Conservation (phyloP, 2,888 invertebrate genomes). For the Sepioteuthis lessoniana region DNA sequence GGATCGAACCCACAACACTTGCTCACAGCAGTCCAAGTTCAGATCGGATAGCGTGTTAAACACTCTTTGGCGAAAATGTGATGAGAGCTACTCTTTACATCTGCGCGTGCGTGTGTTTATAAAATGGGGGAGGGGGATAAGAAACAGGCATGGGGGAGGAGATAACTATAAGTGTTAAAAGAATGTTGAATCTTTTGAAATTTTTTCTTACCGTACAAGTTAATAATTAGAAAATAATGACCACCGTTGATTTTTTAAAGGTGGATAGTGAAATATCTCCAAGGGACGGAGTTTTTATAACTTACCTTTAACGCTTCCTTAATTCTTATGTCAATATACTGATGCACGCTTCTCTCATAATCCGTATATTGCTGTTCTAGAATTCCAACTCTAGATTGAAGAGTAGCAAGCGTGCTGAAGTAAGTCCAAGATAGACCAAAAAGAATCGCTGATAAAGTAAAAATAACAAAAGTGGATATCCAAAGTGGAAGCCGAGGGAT, state of each 20-base stretch:
- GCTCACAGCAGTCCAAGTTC: too few species aligned
- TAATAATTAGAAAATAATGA: too few species aligned
- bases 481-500: not conserved
- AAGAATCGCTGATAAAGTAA: not conserved
- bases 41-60: too few species aligned
- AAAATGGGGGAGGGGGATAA: too few species aligned
- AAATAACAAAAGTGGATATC: constrained; percentile 35
- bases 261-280: not conserved
- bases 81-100: too few species aligned
- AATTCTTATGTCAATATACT: not conserved
- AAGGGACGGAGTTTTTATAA: not conserved
- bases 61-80: too few species aligned
- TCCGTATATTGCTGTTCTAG: constrained; percentile 42
- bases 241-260: not conserved
- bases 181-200: too few species aligned
- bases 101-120: too few species aligned
- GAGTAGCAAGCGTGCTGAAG: constrained; percentile 40
- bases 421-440: constrained; percentile 42
- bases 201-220: too few species aligned
- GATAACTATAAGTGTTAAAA: too few species aligned
- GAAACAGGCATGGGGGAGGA: too few species aligned
- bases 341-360: constrained; percentile 3
- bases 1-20: too few species aligned
- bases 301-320: constrained; percentile 39
- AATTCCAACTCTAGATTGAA: not conserved